These are phyloP conservation scores for Amphiduros pacificus DNA, from an alignment of 2,888 invertebrate species.

Conservation along the genomic window DNA sequence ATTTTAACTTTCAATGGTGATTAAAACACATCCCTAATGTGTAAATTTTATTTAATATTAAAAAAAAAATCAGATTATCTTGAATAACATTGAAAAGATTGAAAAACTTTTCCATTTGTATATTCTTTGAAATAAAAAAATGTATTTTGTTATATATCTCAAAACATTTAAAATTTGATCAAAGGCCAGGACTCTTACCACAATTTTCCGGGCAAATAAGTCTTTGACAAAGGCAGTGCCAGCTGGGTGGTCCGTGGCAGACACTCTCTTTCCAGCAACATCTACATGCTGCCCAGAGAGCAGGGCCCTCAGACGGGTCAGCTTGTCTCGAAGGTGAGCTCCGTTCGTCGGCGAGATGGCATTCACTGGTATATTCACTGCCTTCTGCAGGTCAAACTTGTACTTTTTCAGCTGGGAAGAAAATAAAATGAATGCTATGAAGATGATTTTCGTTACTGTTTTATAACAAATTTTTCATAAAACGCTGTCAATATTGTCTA, in stretches of 20 bases:
- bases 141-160: too few relatives aligned
- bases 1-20: too few relatives aligned
- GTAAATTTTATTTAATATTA: not conserved
- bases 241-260: conserved; percentile 73
- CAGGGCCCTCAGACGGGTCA: conserved; percentile 72
- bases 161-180: too few relatives aligned
- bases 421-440: not conserved
- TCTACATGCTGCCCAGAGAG: conserved; percentile 72
- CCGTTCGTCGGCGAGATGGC: conserved; percentile 78
- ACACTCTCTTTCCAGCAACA: conserved; percentile 66
- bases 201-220: conserved; percentile 74
- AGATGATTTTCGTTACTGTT: too few relatives aligned
- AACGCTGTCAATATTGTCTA: too few relatives aligned
- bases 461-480: too few relatives aligned
- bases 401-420: conserved; percentile 69
- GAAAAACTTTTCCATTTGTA: not conserved
- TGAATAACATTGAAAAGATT: not conserved
- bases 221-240: conserved; percentile 72
- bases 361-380: conserved; percentile 85
- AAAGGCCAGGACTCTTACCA: too few relatives aligned
- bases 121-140: too few relatives aligned
- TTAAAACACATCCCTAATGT: too few relatives aligned
- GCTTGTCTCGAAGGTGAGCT: conserved; percentile 75
- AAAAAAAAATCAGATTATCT: not conserved
- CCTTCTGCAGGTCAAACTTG: conserved; percentile 76